Base-by-base conservation (phyloP, 2,888 invertebrate genomes). In the Synergus umbraculus region DNA sequence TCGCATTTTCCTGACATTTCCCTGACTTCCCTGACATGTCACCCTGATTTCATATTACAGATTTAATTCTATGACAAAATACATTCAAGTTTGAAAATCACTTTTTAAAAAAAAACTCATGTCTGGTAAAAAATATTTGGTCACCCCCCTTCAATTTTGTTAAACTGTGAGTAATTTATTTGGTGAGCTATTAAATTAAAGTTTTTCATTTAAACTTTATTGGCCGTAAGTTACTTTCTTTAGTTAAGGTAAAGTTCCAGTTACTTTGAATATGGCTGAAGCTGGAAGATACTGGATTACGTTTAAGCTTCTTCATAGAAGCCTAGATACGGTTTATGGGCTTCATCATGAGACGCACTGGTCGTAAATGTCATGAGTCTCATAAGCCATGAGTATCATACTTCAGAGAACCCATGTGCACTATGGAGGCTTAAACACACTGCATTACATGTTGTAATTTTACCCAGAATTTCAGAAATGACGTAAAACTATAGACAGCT, bases 331-430 rank as follows among this genome's bases (percentile, higher is more conserved):
- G 54, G 73, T 54, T 54, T 73, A 73, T n/a, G 41, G 73, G n/a
- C 73, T 73, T 73, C 73, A 41, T 73, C 54, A 41, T 54, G 73
- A 73, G 54, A 54, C 54, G n/a, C 73, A 37, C 73, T n/a, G 29
- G n/a, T 73, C 73, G 73, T 73, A 73, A 73, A 73, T 73, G 41
- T 54, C 73, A 41, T 12, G 73, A 54, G 37, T 41, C 54, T 73
- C 73, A 73, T 54, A 73, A 73, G 73, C 73, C 73, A 54, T 54
- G 18, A 54, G 54, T 73, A 54, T 41, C 73, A 73, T 73, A 37
- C 54, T 54, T 73, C 37, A 54, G 49, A 29, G 54, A 54, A 73
- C 54, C 54, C 54, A 41, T 54, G n/a, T n/a, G 12, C 54, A 73
- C 73, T 73, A 10, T n/a, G 29, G 15, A 49, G 46, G 46, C 67